Evolutionary conservation across 2,888 invertebrate species (phyloP), one percentile per base, ranked within the genome.

Genomic region (Cremastobaeus sp.): DNA sequence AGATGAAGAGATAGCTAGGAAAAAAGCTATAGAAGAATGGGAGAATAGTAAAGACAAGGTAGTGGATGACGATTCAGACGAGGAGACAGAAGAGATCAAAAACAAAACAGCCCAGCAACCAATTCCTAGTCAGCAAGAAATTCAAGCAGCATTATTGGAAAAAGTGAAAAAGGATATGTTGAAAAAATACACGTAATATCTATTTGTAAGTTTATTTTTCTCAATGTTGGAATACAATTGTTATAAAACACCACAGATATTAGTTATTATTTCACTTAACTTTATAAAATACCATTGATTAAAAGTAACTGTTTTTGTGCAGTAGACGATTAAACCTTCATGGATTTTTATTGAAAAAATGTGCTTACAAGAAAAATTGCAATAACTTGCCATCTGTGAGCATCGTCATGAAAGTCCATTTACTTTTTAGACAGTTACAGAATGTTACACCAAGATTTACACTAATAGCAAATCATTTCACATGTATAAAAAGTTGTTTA

Each of bases 71-170:
- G 59, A 59, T 76, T 85, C 87, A 76, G 86, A 85, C 1, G 91
- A 92, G 37, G 90, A 93, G 76, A 91, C 92, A 8, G 93, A 93
- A 79, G 93, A 78, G 11, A 78, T 79, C 8, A 37, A 79, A 11
- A 78, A 82, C 60, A 79, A 77, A 2, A 93, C 93, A 3, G 93
- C 94, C 14, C 96, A 97, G 86, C 97, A 97, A 41, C 93, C 96
- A 4, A 96, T 99, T 25, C 98, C 98, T 0, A 94, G 96, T 9
- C 98, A 98, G 87, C 93, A 94, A 87, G 97, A 98, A 86, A 94
- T 99, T 74, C 97, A 98, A 85, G 95, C 95, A 82, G 98, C 98
- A 0, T 89, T 99, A 60, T 89, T 99, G 0, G 91, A 92, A 76
- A n/a, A n/a, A n/a, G n/a, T n/a, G n/a, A n/a, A n/a, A n/a, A n/a